Percentiles rank a stretch among this genome's conserved stretches.
Evolutionary conservation across 2,797 vertebrate species (phyloP).

Genomic region (Moxostoma hubbsi): DNA sequence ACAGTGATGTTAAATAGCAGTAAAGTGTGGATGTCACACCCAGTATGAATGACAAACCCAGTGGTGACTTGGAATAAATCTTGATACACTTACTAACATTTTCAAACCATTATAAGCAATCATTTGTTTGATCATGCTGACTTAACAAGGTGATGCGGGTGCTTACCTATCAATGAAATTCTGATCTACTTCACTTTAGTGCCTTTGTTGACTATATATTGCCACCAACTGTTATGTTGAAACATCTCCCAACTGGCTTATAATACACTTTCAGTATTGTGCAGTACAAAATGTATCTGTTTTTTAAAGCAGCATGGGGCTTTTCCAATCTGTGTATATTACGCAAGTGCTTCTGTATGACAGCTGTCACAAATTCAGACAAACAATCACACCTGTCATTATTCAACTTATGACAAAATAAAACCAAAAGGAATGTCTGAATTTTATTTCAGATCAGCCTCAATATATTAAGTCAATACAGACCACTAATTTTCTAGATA

Average conservation of each 20-base stretch:
- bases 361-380: conserved; percentile 7
- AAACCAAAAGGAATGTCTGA: not conserved
- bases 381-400: conserved; percentile 28
- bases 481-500: not conserved
- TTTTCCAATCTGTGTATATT: too few species aligned
- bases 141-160: too few species aligned
- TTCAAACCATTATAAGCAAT: too few species aligned
- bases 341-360: not conserved
- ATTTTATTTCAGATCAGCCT: not conserved
- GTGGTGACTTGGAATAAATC: too few species aligned
- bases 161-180: too few species aligned
- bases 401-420: not conserved
- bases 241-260: too few species aligned
- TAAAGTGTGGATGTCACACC: not conserved
- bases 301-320: too few species aligned
- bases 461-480: not conserved
- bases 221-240: too few species aligned
- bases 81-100: too few species aligned
- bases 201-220: too few species aligned
- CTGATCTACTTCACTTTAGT: too few species aligned
- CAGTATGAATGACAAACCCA: not conserved
- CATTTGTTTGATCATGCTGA: too few species aligned
- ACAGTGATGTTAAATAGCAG: not conserved
- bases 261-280: not conserved
- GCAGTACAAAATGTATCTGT: not conserved